Evolutionary conservation across 2,113 vertebrate species (phyloP), one percentile per base, ranked within the genome.

Genomic region (Rhinoptilus africanus): DNA sequence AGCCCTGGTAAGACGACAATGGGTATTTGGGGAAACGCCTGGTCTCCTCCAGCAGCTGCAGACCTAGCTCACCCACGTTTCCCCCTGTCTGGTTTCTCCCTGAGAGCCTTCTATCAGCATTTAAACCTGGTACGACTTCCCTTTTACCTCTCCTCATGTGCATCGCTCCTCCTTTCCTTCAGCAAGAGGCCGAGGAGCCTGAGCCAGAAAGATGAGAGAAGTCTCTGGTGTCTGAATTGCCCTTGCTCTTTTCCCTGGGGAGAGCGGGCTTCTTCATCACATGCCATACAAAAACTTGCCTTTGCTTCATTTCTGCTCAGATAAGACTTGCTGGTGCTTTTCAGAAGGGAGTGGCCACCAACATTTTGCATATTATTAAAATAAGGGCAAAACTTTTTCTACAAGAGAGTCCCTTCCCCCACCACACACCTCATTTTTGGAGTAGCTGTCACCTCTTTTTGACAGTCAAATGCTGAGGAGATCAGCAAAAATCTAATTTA

Each of bases 401-500:
- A 37, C 43, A 73, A 48, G 21, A 48, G 14, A 47, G 16, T 39
- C 75, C 14, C 5, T 2, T 67, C 10, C 60, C 35, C 11, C 18
- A 4, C 7, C 30, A 6, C 15, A 3, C 18, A n/a, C 30, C 7
- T 47, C 12, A 4, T 41, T 41, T 66, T 64, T 16, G 35, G 9
- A 41, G 20, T 56, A n/a, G 41, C 41, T 66, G 19, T 73, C 24
- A 1, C 32, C 69, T 78, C 23, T 72, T 71, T 84, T 73, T 60
- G 21, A 30, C 28, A 77, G 47, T 66, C 26, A 54, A 64, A 79
- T 53, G 48, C 35, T 7, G 63, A 80, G 23, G 5, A 83, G 50
- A 37, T 56, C 41, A 63, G 90, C 90, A 88, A 96, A 88, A 90
- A 88, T n/a, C 79, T 92, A 85, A 97, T 97, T 96, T 96, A 96